Conservation (phyloP, 92 coral and sea anemone genomes). For the Nematostella vectensis region DNA sequence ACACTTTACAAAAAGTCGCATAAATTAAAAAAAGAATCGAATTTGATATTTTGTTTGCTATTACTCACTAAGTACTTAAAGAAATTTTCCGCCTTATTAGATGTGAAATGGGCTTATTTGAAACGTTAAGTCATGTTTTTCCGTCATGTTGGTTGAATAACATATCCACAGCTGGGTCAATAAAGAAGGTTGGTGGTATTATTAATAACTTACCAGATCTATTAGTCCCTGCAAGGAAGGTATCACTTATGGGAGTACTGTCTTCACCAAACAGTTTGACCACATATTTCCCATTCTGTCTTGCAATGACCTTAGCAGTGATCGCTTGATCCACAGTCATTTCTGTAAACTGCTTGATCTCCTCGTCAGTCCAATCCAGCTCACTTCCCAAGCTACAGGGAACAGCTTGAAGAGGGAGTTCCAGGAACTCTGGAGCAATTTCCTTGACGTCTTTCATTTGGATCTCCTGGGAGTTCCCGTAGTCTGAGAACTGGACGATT, state of each 20-base stretch:
- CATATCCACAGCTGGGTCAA: too few species aligned
- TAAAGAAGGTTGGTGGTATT: too few species aligned
- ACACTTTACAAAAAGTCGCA: too few species aligned
- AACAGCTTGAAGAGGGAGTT: conserved; percentile 58
- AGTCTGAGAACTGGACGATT: conserved; percentile 68
- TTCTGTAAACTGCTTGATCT: conserved; percentile 31
- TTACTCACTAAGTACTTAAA: too few species aligned
- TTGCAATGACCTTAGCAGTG: conserved; percentile 25
- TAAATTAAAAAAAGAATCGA: too few species aligned
- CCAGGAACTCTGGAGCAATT: conserved; percentile 52
- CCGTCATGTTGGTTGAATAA: too few species aligned
- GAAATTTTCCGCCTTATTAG: too few species aligned
- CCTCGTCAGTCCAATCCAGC: conserved; percentile 63
- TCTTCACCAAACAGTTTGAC: conserved; percentile 47
- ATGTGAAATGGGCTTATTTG: too few species aligned
- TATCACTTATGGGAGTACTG: conserved; percentile 36
- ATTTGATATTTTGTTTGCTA: too few species aligned
- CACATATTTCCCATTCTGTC: conserved; percentile 30
- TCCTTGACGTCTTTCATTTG: conserved; percentile 49
- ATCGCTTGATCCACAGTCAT: conserved; percentile 30
- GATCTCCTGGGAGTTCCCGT: conserved; percentile 72
- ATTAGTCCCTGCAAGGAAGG: conserved; percentile 21
- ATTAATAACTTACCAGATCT: conserved; percentile 1
- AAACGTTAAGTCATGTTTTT: too few species aligned
- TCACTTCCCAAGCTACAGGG: conserved; percentile 49